A percentile compares a stretch with the other conserved stretches of the same genome.
These are phyloP conservation scores for Palaemon carinicauda DNA, from an alignment of 1,140 invertebrate species.

Conservation along the genomic window DNA sequence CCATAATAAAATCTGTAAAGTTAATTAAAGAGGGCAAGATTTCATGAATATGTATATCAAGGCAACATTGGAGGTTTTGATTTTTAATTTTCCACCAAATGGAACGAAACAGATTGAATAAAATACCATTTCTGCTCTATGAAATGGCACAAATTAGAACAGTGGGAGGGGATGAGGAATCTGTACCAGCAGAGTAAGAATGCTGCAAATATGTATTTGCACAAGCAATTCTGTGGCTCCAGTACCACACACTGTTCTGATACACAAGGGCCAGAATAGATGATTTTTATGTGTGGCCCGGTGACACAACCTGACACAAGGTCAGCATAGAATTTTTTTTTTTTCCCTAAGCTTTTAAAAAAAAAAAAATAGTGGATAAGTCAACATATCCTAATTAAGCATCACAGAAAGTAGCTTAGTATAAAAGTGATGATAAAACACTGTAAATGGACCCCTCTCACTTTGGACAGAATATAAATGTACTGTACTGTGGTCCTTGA, in stretches of 20 bases:
- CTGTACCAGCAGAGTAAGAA: slow-evolving; percentile 39
- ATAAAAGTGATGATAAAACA: slow-evolving; percentile 47
- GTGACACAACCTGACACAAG: background rate
- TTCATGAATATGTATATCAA: slow-evolving; percentile 37
- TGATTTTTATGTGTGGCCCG: background rate
- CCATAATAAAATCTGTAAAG: background rate
- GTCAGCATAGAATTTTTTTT: background rate
- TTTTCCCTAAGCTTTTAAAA: slow-evolving; percentile 7
- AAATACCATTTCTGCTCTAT: slow-evolving; percentile 45
- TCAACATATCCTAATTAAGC: background rate
- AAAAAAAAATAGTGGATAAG: background rate
- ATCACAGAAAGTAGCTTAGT: slow-evolving; percentile 19
- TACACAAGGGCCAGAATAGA: background rate
- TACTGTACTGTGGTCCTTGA: slow-evolving; percentile 51
- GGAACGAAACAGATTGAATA: slow-evolving; percentile 35
- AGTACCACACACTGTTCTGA: background rate
- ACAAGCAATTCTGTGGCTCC: background rate
- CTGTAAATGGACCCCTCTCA: slow-evolving; percentile 51
- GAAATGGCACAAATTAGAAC: slow-evolving; percentile 32
- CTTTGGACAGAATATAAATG: slow-evolving; percentile 49
- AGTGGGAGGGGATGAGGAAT: slow-evolving; percentile 25
- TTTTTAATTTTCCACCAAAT: slow-evolving; percentile 44
- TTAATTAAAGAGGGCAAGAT: slow-evolving; percentile 4
- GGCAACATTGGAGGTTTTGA: slow-evolving; percentile 56
- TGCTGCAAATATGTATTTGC: background rate